Percentiles rank a stretch among this genome's conserved stretches.
phyloP scores from a whole-genome alignment of 2,113 vertebrate genomes.

The Danionella cerebrum region DNA sequence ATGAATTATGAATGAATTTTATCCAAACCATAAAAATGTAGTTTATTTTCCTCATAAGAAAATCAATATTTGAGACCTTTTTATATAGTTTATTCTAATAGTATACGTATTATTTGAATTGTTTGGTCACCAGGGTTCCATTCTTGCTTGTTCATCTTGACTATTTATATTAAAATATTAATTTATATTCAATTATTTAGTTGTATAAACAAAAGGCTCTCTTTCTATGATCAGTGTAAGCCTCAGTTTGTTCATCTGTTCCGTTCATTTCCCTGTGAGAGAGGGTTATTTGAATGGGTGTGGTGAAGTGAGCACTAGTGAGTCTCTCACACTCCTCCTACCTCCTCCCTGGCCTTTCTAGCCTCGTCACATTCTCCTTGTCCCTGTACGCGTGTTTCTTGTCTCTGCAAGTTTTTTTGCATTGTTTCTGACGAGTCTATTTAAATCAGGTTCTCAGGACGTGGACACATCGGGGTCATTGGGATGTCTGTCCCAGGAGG shows the following conservation, averaged over 20 bases:
- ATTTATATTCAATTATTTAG: no score
- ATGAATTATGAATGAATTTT: no score
- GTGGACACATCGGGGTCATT: constrained; percentile 58
- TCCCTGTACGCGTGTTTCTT: background rate
- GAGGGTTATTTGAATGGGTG: constrained; percentile 22
- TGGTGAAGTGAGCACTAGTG: constrained; percentile 8
- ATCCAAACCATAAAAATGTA: no score
- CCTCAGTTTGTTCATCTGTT: constrained; percentile 3
- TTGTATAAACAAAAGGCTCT: no score
- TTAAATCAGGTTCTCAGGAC: constrained; percentile 71
- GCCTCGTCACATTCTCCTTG: background rate
- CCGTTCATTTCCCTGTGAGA: background rate
- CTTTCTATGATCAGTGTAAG: no score
- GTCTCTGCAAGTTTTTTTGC: background rate
- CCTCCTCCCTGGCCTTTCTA: background rate
- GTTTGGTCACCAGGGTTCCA: no score
- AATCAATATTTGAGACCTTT: no score
- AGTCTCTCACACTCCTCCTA: background rate
- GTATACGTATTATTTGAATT: no score
- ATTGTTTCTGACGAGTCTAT: constrained; percentile 40
- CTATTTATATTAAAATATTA: no score
- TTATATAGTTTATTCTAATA: no score
- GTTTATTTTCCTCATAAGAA: no score
- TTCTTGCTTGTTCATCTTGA: no score
- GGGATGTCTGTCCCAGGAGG: constrained; percentile 66